phyloP scores from a whole-genome alignment of 2,888 invertebrate species.

The Tenodera sinensis region DNA sequence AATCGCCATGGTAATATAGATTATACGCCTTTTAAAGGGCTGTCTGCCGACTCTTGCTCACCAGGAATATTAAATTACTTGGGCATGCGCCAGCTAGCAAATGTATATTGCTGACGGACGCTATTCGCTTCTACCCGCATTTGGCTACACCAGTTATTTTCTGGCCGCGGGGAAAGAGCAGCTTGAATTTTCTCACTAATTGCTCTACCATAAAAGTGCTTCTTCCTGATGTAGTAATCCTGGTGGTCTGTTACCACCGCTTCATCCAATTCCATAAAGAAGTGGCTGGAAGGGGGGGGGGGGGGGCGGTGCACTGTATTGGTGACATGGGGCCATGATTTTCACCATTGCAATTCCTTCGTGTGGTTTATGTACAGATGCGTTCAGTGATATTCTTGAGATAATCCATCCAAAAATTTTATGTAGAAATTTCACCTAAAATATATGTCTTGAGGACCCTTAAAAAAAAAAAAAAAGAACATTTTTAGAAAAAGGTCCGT shows the following conservation, averaged over 20 bases:
- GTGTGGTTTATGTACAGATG: no score
- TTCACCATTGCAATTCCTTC: no score
- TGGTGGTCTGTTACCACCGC: background rate
- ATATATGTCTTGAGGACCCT: no score
- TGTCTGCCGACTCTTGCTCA: background rate
- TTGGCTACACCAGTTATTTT: background rate
- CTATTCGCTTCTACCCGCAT: background rate
- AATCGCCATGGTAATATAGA: background rate
- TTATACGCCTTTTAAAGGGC: background rate
- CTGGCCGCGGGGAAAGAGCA: background rate
- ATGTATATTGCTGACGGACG: background rate
- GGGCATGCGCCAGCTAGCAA: background rate
- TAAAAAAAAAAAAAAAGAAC: no score
- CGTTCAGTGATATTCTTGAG: no score
- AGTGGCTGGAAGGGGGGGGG: no score
- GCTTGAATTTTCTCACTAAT: background rate
- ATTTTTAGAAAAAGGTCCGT: no score
- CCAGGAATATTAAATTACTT: background rate
- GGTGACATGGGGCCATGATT: no score
- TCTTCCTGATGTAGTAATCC: background rate
- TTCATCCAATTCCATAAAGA: background rate
- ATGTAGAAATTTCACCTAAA: no score
- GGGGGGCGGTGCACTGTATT: background rate
- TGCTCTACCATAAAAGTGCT: background rate
- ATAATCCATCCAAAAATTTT: no score